A percentile compares a stretch with the other conserved stretches of the same genome.
Evolutionary conservation across 2,113 vertebrate genomes (phyloP).

Genomic region (Corythornis cristatus): DNA sequence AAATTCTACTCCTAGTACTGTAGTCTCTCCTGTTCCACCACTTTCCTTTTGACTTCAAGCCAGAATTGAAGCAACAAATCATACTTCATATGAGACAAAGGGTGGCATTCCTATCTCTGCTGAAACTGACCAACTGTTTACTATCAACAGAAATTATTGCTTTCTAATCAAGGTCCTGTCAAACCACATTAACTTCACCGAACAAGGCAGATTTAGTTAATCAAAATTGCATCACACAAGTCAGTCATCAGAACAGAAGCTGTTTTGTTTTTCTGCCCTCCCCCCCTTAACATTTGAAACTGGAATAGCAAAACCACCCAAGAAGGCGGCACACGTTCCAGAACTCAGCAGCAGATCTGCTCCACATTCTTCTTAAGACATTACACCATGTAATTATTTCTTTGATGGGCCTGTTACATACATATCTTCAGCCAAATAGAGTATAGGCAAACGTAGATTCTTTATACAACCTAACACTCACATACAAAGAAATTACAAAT

Average conservation of each 20-base stretch:
- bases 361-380: background rate
- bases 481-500: background rate
- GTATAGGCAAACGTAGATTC: background rate
- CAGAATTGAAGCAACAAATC: conserved; percentile 28
- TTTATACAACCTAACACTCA: background rate
- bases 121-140: conserved; percentile 72
- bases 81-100: conserved; percentile 19
- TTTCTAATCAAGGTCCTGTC: conserved; percentile 59
- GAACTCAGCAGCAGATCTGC: background rate
- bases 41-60: conserved; percentile 9
- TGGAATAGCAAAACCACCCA: background rate
- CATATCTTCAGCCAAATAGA: background rate
- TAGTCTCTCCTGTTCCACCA: background rate
- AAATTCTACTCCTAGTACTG: background rate
- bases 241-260: background rate
- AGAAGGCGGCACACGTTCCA: background rate
- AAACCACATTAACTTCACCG: conserved; percentile 37
- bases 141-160: conserved; percentile 69
- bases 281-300: background rate
- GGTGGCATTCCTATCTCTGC: background rate
- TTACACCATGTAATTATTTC: background rate
- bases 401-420: background rate
- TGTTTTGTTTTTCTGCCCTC: background rate
- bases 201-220: conserved; percentile 29
- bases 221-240: background rate